These are phyloP conservation scores for Meliscaeva auricollis DNA, from an alignment of 2,888 invertebrate species.

Conservation along the genomic window DNA sequence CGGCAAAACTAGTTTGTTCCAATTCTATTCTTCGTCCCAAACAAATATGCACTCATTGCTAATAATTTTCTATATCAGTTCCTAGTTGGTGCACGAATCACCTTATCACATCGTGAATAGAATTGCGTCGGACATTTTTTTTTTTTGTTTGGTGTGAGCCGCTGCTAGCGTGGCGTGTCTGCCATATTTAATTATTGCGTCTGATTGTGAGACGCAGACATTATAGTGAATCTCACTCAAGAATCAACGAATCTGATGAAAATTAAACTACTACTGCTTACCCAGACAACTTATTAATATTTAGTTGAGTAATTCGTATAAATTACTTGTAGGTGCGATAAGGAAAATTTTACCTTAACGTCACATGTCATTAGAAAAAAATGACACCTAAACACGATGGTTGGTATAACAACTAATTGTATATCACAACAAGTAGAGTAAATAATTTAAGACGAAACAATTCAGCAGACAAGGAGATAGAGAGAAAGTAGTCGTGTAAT, in stretches of 20 bases:
- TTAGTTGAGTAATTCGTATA: constrained; percentile 9
- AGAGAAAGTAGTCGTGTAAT: constrained; percentile 7
- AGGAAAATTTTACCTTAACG: constrained; percentile 6
- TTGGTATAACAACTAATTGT: background rate
- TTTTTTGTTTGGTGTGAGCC: too few relatives aligned
- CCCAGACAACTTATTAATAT: constrained; percentile 8
- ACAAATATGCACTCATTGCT: constrained; percentile 38
- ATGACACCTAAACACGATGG: background rate
- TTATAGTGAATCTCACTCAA: background rate
- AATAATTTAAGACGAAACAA: constrained; percentile 29
- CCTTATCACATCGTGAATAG: constrained; percentile 53
- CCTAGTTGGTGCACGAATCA: constrained; percentile 40
- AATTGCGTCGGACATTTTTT: constrained; percentile 66
- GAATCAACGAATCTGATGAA: constrained; percentile 3
- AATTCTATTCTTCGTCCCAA: constrained; percentile 25
- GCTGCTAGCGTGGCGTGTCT: constrained; percentile 19
- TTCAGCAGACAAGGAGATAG: constrained; percentile 16
- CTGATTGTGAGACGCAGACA: constrained; percentile 18
- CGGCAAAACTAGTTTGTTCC: constrained; percentile 11
- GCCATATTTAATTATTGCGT: constrained; percentile 39
- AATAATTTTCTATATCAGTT: constrained; percentile 30
- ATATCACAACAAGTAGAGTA: background rate
- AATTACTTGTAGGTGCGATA: constrained; percentile 28
- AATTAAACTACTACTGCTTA: background rate
- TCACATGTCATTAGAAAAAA: background rate